A percentile compares a stretch with the other conserved stretches of the same genome.
Evolutionary conservation across 2,797 vertebrate genomes (phyloP).

Genomic region (Lepus townsendii): DNA sequence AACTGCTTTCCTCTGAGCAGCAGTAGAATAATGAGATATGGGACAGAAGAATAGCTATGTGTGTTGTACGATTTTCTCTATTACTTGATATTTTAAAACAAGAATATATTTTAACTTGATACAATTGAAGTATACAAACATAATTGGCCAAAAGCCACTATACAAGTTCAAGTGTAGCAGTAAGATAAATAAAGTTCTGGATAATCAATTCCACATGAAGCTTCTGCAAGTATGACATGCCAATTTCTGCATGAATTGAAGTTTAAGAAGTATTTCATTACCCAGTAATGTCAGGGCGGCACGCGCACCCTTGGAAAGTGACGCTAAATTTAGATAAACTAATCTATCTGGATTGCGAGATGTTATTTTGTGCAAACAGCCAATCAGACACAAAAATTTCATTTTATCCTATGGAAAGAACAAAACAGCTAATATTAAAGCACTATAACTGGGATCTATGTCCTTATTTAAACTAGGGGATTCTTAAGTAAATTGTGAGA

Average conservation of each 20-base stretch:
- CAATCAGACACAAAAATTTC: neutral
- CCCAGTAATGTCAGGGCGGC: neutral
- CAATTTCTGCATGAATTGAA: constrained; percentile 53
- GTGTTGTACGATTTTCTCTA: neutral
- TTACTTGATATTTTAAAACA: constrained; percentile 53
- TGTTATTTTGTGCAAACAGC: constrained; percentile 1
- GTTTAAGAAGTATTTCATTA: constrained; percentile 1
- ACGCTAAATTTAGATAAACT: neutral
- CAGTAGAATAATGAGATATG: neutral
- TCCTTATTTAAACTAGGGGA: constrained; percentile 27
- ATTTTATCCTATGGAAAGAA: constrained; percentile 12
- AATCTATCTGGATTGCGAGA: neutral
- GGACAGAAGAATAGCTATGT: neutral
- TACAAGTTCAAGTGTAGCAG: constrained; percentile 23
- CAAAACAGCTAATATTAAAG: constrained; percentile 52
- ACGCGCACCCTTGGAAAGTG: neutral
- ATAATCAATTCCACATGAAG: neutral
- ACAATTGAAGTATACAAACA: constrained; percentile 43
- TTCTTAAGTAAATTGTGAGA: constrained; percentile 39
- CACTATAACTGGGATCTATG: neutral
- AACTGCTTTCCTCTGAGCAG: neutral
- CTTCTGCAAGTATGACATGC: neutral
- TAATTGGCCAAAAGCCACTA: neutral
- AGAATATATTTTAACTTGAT: constrained; percentile 10
- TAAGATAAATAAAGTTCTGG: constrained; percentile 36